phyloP scores from a whole-genome alignment of 2,888 invertebrate genomes.

The Taenaris catops region DNA sequence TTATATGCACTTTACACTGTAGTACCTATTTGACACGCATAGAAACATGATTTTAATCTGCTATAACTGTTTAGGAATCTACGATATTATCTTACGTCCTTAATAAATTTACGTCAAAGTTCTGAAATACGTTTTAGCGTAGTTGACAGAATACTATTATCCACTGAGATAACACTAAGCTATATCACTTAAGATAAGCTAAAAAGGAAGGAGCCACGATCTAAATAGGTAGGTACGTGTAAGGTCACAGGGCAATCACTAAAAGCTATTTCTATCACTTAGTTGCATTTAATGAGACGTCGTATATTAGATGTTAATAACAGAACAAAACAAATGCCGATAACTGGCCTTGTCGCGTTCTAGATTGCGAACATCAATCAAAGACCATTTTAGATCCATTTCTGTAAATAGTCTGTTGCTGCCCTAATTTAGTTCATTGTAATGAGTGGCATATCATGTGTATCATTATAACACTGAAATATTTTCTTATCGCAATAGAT shows the following conservation, averaged over 20 bases:
- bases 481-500: slow-evolving; percentile 15
- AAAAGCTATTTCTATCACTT: slow-evolving; percentile 44
- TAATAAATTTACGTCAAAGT: too few relatives aligned
- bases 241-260: slow-evolving; percentile 34
- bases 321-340: slow-evolving; percentile 41
- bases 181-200: slow-evolving; percentile 24
- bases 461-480: slow-evolving; percentile 11
- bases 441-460: slow-evolving; percentile 31
- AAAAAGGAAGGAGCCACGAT: slow-evolving; percentile 25
- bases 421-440: slow-evolving; percentile 35
- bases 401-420: slow-evolving; percentile 42
- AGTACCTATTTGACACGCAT: background rate
- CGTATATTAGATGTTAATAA: slow-evolving; percentile 45
- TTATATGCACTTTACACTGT: background rate
- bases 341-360: slow-evolving; percentile 56
- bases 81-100: too few relatives aligned
- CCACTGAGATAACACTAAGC: slow-evolving; percentile 1
- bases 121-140: background rate
- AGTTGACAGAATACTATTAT: too few relatives aligned
- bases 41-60: too few relatives aligned
- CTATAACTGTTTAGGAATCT: too few relatives aligned
- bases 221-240: slow-evolving; percentile 24
- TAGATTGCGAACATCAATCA: slow-evolving; percentile 53
- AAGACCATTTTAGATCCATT: slow-evolving; percentile 38
- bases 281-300: slow-evolving; percentile 45